These are phyloP conservation scores for Elgaria multicarinata DNA, from an alignment of 2,113 vertebrate species.

Conservation along the genomic window DNA sequence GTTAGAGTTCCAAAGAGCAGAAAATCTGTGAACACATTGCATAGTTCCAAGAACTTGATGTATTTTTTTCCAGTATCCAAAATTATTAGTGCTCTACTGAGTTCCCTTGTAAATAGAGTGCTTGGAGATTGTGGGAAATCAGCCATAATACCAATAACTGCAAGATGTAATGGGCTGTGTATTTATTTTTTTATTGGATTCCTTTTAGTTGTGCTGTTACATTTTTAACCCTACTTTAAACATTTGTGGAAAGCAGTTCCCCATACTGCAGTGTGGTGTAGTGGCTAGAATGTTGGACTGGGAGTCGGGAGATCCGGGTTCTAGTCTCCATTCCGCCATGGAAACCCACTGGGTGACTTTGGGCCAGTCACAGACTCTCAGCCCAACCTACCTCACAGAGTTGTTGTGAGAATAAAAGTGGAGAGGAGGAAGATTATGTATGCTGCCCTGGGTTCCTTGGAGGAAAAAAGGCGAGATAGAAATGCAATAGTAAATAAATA, in stretches of 20 bases:
- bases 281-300: too few species aligned
- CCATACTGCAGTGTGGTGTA: too few species aligned
- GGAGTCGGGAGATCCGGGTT: too few species aligned
- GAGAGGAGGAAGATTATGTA: too few species aligned
- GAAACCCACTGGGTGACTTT: too few species aligned
- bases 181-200: conserved; percentile 19
- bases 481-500: too few species aligned
- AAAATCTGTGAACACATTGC: conserved; percentile 21
- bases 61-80: conserved; percentile 46
- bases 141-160: conserved; percentile 11
- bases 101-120: conserved; percentile 17
- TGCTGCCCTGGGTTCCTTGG: too few species aligned
- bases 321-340: too few species aligned
- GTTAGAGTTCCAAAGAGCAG: conserved; percentile 45
- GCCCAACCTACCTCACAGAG: too few species aligned
- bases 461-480: too few species aligned
- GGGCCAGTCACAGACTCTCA: too few species aligned
- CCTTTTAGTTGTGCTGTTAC: not conserved
- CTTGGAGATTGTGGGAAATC: conserved; percentile 27
- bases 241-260: not conserved
- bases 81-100: conserved; percentile 31
- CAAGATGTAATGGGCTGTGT: not conserved
- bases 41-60: conserved; percentile 50
- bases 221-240: not conserved
- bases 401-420: too few species aligned